Evolutionary conservation across 2,797 vertebrate species (phyloP).

Genomic region (Synaphobranchus kaupii): DNA sequence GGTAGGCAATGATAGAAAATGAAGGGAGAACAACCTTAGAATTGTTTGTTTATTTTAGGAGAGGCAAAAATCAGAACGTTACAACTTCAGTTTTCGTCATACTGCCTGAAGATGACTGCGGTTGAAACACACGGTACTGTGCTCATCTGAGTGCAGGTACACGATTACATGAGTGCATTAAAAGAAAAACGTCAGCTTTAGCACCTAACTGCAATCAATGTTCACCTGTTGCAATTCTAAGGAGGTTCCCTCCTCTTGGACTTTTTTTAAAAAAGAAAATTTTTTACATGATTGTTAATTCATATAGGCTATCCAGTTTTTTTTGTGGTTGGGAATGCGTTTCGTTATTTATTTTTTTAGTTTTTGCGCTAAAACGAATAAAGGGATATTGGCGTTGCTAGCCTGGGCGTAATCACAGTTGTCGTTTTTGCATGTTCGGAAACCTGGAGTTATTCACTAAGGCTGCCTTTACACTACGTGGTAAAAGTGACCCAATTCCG

Average conservation of each 20-base stretch:
- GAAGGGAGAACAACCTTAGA: background rate
- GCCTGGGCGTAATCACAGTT: background rate
- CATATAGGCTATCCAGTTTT: background rate
- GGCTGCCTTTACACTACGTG: no score
- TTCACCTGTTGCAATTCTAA: background rate
- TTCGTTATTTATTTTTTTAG: background rate
- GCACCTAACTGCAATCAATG: no score
- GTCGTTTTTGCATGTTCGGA: background rate
- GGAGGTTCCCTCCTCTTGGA: background rate
- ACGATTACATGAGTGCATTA: no score
- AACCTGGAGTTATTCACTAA: no score
- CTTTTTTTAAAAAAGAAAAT: background rate
- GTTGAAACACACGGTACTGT: no score
- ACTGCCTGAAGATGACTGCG: background rate
- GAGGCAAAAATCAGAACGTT: background rate
- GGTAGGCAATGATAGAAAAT: background rate
- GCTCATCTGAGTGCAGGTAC: no score
- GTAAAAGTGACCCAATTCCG: no score
- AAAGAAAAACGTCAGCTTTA: no score
- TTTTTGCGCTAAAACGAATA: background rate
- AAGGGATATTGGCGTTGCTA: background rate
- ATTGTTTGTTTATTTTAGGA: background rate
- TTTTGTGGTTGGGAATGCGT: background rate
- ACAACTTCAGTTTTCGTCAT: background rate
- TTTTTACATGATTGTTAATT: background rate